These are phyloP conservation scores for Steatocranus sp. DNA, from an alignment of 2,797 vertebrate species.

Conservation along the genomic window DNA sequence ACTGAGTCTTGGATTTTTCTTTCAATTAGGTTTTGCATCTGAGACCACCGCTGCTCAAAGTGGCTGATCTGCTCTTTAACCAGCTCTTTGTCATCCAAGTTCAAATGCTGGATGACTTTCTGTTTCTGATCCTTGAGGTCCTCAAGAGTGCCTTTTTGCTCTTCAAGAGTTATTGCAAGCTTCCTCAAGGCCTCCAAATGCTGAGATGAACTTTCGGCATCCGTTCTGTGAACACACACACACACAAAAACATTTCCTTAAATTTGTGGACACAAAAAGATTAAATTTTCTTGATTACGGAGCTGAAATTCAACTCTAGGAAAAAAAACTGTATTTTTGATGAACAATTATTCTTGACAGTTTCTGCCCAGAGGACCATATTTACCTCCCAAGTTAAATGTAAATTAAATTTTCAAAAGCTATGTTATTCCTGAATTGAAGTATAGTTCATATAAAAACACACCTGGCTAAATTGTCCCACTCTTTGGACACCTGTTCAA, in stretches of 20 bases:
- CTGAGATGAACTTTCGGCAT: constrained; percentile 89
- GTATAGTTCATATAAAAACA: not conserved
- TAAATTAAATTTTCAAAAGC: not conserved
- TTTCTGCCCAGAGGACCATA: not conserved
- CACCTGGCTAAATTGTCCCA: constrained; percentile 97
- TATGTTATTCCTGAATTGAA: not conserved
- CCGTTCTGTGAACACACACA: constrained; percentile 74
- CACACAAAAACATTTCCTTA: not conserved
- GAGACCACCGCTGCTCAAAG: constrained; percentile 92
- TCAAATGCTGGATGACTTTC: constrained; percentile 86
- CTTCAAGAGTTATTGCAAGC: constrained; percentile 80
- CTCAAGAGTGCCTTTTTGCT: constrained; percentile 83
- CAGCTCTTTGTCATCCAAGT: constrained; percentile 91
- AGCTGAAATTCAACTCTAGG: not conserved
- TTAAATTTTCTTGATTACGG: rapidly evolving
- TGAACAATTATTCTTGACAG: not conserved
- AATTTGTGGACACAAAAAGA: not conserved
- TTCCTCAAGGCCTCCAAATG: constrained; percentile 89
- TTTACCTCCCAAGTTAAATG: not conserved
- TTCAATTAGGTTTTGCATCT: constrained; percentile 87
- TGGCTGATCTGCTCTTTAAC: constrained; percentile 91
- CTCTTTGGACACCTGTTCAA: constrained; percentile 92
- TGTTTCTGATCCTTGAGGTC: constrained; percentile 91
- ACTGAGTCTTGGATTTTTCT: constrained; percentile 88
- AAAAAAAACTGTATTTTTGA: not conserved